phyloP scores from a whole-genome alignment of 2,888 invertebrate genomes.

The Lasioglossum morio region DNA sequence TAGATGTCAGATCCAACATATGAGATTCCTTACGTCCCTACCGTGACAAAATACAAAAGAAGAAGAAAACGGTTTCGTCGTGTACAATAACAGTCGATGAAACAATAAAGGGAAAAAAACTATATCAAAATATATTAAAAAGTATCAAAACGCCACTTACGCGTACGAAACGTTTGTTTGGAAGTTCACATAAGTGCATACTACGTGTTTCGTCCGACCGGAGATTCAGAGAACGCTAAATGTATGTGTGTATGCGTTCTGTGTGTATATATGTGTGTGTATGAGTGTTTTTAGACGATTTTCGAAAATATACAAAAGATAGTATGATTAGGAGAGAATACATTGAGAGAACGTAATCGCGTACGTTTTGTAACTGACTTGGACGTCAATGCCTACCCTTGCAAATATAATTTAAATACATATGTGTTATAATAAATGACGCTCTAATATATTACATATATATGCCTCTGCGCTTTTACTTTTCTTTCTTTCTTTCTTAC shows the following conservation, averaged over 20 bases:
- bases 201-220: constrained; percentile 35
- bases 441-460: constrained; percentile 61
- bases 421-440: constrained; percentile 31
- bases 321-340: constrained; percentile 76
- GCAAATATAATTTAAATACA: constrained; percentile 54
- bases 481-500: constrained; percentile 8
- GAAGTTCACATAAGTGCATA: constrained; percentile 73
- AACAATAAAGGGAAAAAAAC: constrained; percentile 56
- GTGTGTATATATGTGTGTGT: not conserved
- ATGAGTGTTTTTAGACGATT: constrained; percentile 21
- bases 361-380: constrained; percentile 61
- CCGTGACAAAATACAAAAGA: constrained; percentile 61
- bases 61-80: constrained; percentile 57
- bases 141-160: constrained; percentile 70
- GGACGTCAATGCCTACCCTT: constrained; percentile 60
- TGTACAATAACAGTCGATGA: constrained; percentile 60
- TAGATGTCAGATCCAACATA: constrained; percentile 47
- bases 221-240: constrained; percentile 45
- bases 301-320: constrained; percentile 51
- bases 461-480: constrained; percentile 38
- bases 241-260: not conserved
- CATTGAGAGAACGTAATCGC: constrained; percentile 73
- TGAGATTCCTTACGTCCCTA: constrained; percentile 54
- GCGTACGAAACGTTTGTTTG: constrained; percentile 76
- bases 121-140: constrained; percentile 63